Evolutionary conservation across 2,888 invertebrate genomes (phyloP).

Genomic region (Cephus sareptanus): DNA sequence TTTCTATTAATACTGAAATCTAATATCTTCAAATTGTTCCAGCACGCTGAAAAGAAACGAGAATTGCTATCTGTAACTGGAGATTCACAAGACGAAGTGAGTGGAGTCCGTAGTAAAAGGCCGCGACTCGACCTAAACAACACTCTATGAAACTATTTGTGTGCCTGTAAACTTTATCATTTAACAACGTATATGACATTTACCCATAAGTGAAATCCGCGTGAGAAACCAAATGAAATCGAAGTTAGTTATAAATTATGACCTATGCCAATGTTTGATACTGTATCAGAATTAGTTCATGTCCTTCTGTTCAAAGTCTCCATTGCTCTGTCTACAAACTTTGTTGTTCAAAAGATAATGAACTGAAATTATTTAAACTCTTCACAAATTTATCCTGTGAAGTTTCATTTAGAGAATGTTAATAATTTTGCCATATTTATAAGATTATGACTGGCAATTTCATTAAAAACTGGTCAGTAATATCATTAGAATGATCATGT

Average conservation of each 20-base stretch:
- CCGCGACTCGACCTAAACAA: constrained; percentile 69
- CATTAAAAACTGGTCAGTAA: background rate
- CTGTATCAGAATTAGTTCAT: background rate
- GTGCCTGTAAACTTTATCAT: background rate
- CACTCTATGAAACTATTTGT: constrained; percentile 43
- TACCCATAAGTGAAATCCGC: background rate
- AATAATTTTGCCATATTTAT: background rate
- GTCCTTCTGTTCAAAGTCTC: background rate
- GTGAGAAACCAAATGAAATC: background rate
- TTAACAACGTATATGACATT: background rate
- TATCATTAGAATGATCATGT: background rate
- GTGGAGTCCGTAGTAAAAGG: constrained; percentile 71
- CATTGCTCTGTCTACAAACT: background rate
- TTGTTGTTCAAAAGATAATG: background rate
- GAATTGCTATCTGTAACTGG: constrained; percentile 67
- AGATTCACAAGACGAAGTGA: constrained; percentile 70
- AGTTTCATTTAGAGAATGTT: background rate
- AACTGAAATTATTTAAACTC: background rate
- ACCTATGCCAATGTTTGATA: background rate
- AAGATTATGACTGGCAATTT: background rate
- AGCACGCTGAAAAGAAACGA: constrained; percentile 73
- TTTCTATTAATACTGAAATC: constrained; percentile 21
- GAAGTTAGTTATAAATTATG: background rate
- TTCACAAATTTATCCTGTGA: background rate
- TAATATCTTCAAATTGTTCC: constrained; percentile 51